These are phyloP conservation scores for Hedychridium roseum DNA, from an alignment of 2,888 invertebrate species.

Conservation along the genomic window DNA sequence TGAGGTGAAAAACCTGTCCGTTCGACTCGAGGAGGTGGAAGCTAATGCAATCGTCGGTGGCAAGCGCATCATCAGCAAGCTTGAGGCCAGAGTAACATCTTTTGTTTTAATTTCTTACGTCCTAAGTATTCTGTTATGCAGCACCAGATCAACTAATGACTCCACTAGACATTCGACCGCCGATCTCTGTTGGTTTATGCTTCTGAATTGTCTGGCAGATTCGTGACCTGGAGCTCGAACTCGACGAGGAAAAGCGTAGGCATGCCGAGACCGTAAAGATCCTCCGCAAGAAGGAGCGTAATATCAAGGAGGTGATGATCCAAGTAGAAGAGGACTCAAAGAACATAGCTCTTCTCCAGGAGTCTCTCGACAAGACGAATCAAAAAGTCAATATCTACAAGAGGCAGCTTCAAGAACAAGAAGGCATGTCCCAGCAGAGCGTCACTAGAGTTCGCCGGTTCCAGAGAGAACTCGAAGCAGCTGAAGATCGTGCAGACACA, in stretches of 20 bases:
- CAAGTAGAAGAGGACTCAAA: slow-evolving; percentile 97
- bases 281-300: slow-evolving; percentile 97
- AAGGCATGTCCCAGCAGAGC: slow-evolving; percentile 90
- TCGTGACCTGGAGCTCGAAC: slow-evolving; percentile 91
- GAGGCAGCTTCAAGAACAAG: slow-evolving; percentile 94
- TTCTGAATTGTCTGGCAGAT: too few species aligned
- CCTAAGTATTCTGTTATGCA: too few species aligned
- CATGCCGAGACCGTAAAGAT: slow-evolving; percentile 98
- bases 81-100: slow-evolving; percentile 80
- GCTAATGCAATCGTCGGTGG: slow-evolving; percentile 96
- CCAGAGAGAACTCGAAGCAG: slow-evolving; percentile 97
- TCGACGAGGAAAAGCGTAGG: slow-evolving; percentile 96
- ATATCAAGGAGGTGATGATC: slow-evolving; percentile 93
- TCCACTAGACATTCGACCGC: too few species aligned
- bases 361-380: slow-evolving; percentile 84
- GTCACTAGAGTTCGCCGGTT: slow-evolving; percentile 96
- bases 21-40: slow-evolving; percentile 95
- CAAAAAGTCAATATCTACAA: slow-evolving; percentile 94
- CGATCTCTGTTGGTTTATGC: too few species aligned
- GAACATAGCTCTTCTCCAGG: slow-evolving; percentile 91
- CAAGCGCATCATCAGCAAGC: slow-evolving; percentile 96
- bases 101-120: not conserved
- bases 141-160: too few species aligned
- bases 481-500: slow-evolving; percentile 94
- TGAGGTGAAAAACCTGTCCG: slow-evolving; percentile 93